Evolutionary conservation across 2,113 vertebrate genomes (phyloP).

Genomic region (Progne subis): DNA sequence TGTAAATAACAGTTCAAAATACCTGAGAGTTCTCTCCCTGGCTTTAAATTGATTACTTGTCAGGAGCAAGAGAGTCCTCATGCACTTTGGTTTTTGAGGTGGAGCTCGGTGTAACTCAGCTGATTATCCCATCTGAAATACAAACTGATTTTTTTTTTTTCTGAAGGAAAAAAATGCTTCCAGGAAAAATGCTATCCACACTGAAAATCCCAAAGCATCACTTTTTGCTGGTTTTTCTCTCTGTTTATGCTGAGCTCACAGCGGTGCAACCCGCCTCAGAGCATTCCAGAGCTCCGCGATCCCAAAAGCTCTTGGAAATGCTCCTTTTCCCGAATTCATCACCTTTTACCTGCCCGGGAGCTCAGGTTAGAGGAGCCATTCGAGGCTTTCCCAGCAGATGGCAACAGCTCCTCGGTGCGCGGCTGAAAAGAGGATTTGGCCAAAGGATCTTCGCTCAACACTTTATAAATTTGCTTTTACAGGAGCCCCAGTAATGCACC

Average conservation of each 20-base stretch:
- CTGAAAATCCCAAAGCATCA: background rate
- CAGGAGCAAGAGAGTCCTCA: background rate
- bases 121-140: background rate
- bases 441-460: background rate
- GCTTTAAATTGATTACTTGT: background rate
- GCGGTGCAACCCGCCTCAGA: background rate
- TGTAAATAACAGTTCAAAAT: background rate
- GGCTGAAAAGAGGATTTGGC: background rate
- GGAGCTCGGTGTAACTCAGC: background rate
- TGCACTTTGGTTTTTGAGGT: background rate
- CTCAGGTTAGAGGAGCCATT: background rate
- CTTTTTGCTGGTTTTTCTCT: background rate
- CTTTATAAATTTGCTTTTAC: rapidly evolving
- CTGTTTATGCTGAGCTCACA: background rate
- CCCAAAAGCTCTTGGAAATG: background rate
- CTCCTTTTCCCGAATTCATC: background rate
- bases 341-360: background rate
- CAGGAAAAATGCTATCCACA: background rate
- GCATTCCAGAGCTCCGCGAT: background rate
- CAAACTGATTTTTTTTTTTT: background rate
- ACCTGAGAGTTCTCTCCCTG: background rate
- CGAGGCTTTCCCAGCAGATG: conserved; percentile 64
- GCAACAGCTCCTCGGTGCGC: conserved; percentile 57
- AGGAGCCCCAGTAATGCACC: rapidly evolving
- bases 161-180: background rate